Percentiles rank a stretch among this genome's conserved stretches.
phyloP scores from a whole-genome alignment of 2,888 invertebrate species.

The Scaptodrosophila latifasciaeformis region DNA sequence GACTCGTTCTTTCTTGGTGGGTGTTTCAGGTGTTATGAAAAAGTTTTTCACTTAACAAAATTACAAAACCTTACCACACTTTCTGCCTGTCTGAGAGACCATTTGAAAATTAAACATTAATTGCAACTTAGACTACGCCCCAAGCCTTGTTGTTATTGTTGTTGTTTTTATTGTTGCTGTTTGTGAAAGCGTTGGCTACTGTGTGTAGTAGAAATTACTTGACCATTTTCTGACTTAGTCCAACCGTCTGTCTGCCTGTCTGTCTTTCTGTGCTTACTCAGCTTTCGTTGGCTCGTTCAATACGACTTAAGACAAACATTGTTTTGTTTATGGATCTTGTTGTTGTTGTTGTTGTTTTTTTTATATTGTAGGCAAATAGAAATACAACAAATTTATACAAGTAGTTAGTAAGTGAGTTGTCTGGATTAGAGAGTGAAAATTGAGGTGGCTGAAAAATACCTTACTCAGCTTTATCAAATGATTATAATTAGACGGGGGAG shows the following conservation, averaged over 20 bases:
- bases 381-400: neutral
- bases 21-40: conserved; percentile 22
- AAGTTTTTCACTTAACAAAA: conserved; percentile 35
- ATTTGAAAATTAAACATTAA: conserved; percentile 61
- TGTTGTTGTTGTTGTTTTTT: conserved; percentile 12
- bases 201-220: conserved; percentile 55
- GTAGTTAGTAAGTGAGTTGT: neutral
- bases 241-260: conserved; percentile 11
- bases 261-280: conserved; percentile 31
- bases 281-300: conserved; percentile 50
- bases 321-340: conserved; percentile 26
- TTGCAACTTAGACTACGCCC: conserved; percentile 39
- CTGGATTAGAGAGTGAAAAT: neutral
- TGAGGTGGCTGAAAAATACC: neutral
- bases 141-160: conserved; percentile 15
- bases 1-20: conserved; percentile 12
- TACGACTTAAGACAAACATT: conserved; percentile 51
- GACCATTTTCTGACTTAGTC: conserved; percentile 48
- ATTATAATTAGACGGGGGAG: no score
- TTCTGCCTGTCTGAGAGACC: conserved; percentile 27
- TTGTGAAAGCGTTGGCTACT: conserved; percentile 57
- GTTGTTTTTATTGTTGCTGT: conserved; percentile 14
- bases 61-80: neutral
- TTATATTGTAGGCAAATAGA: neutral
- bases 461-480: no score